Base-by-base conservation (phyloP, 2,113 vertebrate genomes). In the Syngnathus typhle region DNA sequence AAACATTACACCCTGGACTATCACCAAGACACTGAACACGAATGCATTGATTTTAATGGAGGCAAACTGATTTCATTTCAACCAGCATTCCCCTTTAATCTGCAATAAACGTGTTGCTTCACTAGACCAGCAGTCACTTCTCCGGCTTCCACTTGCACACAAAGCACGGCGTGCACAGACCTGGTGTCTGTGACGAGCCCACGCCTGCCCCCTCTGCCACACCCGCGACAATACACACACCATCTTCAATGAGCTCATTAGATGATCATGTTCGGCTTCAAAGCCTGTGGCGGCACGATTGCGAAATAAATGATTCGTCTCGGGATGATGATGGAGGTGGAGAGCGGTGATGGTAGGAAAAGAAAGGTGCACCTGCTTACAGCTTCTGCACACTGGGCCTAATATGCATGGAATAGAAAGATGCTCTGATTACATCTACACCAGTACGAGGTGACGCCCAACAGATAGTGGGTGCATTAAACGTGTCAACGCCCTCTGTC, bases 161-260 rank as follows among this genome's bases (percentile, higher is more conserved):
- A 68, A 39, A 36, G 72, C 66, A 64, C 10, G 43, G 11, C 60
- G n/a, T 61, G 60, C 38, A 41, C 37, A 23, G 38, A 23, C 60
- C 37, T 59, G 66, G 64, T 46, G 16, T 37, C 27, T 2, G 6
- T 6, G 7, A 73, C 39, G 72, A 54, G 71, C 32, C 60, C 82
- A 67, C 77, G 76, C 69, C 84, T 87, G 87, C 81, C 82, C 80
- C 82, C 82, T 79, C 67, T 77, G 90, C 90, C 90, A 89, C 90
- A 88, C 90, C 90, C 90, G 85, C 75, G 76, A 82, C 82, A 84
- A 78, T 44, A 78, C 73, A 78, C 84, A 73, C 75, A 58, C 73
- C 60, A 54, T 71, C 69, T 72, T 67, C 77, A 87, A 82, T 82
- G 70, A 85, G 77, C 84, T 76, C 78, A 77, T 78, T 81, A 43